Evolutionary conservation across 1,140 invertebrate genomes (phyloP), one percentile per base, ranked within the genome.

Genomic region (Asobara japonica): DNA sequence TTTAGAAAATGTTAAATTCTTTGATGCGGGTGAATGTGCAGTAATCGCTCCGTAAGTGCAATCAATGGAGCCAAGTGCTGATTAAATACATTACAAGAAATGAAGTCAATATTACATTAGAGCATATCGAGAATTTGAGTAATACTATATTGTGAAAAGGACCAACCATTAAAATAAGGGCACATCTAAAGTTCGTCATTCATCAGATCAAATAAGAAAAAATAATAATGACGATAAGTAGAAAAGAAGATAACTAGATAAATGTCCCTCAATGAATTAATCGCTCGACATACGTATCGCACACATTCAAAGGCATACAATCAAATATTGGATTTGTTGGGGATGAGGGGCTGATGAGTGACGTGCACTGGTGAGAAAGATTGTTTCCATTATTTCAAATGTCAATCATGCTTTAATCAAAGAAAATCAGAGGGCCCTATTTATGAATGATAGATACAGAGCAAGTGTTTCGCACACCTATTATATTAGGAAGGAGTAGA

Each of bases 81-180:
- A 69, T 36, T 5, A 62, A 69, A 70, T 7, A 62, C 3, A 62
- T 1, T 62, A 62, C 41, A 60, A 27, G 13, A 71, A 71, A 51
- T 64, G 36, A 71, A 71, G 69, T 71, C 69, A 71, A 71, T 71
- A 71, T 65, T 71, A 69, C 30, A 38, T 41, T 70, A 70, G 27
- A 70, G 60, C 69, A 70, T 70, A 70, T 70, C 60, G 60, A 70
- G 33, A 70, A 64, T 70, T 70, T 56, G 27, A 64, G 36, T 30
- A 41, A 29, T 64, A n/a, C n/a, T n/a, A 29, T 70, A 61, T 27
- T 62, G 31, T 62, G n/a, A 62, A 70, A 64, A 62, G 69, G 69
- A 70, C 69, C 69, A 70, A 70, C 18, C 60, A 29, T 64, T 64
- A 64, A 45, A 18, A 22, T 62, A 70, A 70, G 48, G 22, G 22